Evolutionary conservation across 2,113 vertebrate species (phyloP), one percentile per base, ranked within the genome.

Genomic region (Apaloderma vittatum): DNA sequence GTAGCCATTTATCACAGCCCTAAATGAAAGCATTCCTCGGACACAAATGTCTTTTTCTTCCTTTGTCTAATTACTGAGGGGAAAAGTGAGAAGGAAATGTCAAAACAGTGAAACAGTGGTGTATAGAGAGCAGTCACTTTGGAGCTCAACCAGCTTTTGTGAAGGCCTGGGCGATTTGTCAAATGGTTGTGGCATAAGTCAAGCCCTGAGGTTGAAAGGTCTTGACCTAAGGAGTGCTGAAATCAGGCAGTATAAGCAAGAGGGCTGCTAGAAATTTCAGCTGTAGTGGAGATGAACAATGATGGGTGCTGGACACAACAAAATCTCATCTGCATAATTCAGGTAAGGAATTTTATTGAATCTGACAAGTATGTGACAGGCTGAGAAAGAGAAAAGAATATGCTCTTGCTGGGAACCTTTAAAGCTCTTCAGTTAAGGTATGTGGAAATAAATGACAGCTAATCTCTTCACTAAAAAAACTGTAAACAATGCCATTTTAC

Each of bases 141-240:
- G 98, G 97, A 98, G 98, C 98, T 98, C 98, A 98, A 98, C 98
- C 91, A 94, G 98, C 98, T 98, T 99, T 99, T 99, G 99, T 99
- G 98, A 98, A 98, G 97, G 97, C 89, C 81, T 96, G 98, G 98
- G 98, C 97, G 98, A 99, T 99, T 99, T 99, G 99, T 99, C 99
- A 99, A 99, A 99, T 98, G 98, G 97, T 79, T 97, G 99, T 99
- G 99, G 99, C 99, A 99, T 98, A 99, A 99, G 99, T 99, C 99
- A 99, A 99, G 99, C 99, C 99, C 98, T 95, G 98, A 99, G 99
- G 99, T 99, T 99, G 99, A 99, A 99, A 99, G 99, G 99, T 99
- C 99, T 98, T 99, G 99, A 99, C 99, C 99, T 98, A 98, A 99
- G 98, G 98, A 99, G 98, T 98, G 98, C 98, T 98, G 97, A 97